Evolutionary conservation across 2,797 vertebrate genomes (phyloP).

Genomic region (Xiphorhynchus erythropygius): DNA sequence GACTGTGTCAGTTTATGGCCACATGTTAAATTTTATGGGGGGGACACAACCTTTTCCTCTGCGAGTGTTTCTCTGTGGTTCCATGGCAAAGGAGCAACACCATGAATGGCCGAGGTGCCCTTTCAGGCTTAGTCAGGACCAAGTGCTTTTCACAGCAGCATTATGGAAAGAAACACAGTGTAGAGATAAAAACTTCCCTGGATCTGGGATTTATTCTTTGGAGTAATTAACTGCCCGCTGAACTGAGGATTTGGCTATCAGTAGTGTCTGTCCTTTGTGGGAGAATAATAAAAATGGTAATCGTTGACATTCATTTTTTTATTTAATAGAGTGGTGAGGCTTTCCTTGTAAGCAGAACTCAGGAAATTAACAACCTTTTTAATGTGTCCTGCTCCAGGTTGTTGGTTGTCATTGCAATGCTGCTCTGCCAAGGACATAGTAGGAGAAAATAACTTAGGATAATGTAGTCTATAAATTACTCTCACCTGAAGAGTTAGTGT

Average conservation of each 20-base stretch:
- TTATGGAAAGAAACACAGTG: neutral
- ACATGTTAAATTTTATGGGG: neutral
- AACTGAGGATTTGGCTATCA: neutral
- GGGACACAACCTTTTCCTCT: neutral
- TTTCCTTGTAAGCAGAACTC: neutral
- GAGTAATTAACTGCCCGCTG: neutral
- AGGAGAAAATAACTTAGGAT: neutral
- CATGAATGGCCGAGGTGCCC: accelerated
- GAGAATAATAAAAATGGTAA: neutral
- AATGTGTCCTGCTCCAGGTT: neutral
- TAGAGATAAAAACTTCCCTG: neutral
- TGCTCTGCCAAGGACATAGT: neutral
- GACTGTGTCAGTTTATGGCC: neutral
- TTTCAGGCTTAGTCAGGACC: neutral
- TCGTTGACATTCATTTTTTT: slow-evolving; percentile 2
- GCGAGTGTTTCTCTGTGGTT: neutral
- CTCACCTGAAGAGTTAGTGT: neutral
- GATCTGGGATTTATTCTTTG: neutral
- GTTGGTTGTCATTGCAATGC: neutral
- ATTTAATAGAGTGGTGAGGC: neutral
- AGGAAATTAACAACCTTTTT: neutral
- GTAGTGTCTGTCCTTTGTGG: neutral
- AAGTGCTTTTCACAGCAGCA: neutral
- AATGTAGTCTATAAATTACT: neutral
- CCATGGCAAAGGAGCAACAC: neutral